These are phyloP conservation scores for Phylloscopus trochiloides DNA, from an alignment of 2,113 vertebrate species.

Conservation along the genomic window DNA sequence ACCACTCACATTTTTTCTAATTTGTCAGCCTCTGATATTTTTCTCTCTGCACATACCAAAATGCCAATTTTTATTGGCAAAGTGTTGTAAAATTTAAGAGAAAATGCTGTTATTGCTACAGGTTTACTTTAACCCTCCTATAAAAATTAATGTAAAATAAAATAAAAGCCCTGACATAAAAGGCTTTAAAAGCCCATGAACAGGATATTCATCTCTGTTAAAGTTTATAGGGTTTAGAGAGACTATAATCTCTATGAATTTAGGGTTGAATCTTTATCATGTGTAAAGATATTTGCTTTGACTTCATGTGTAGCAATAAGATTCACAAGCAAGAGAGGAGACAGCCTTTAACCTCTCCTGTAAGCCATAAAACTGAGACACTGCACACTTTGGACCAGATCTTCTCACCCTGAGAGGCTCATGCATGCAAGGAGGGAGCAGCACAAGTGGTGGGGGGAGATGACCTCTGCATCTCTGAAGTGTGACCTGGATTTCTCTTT, in stretches of 20 bases:
- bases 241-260: background rate
- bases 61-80: background rate
- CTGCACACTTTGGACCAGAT: background rate
- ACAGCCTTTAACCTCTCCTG: background rate
- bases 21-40: background rate
- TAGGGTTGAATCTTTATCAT: background rate
- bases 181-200: background rate
- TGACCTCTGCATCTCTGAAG: background rate
- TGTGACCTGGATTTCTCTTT: background rate
- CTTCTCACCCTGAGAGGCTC: background rate
- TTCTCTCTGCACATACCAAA: background rate
- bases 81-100: conserved; percentile 27
- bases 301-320: background rate
- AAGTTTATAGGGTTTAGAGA: conserved; percentile 1
- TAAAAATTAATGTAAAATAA: conserved; percentile 29
- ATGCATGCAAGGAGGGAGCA: fast-evolving
- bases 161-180: background rate
- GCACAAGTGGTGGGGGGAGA: background rate
- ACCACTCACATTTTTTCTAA: background rate
- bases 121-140: background rate
- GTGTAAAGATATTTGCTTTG: background rate
- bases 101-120: background rate
- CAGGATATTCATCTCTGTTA: background rate
- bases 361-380: background rate
- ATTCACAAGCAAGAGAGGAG: background rate